Base-by-base conservation (phyloP, 2,888 invertebrate genomes). In the Euproctis similis region DNA sequence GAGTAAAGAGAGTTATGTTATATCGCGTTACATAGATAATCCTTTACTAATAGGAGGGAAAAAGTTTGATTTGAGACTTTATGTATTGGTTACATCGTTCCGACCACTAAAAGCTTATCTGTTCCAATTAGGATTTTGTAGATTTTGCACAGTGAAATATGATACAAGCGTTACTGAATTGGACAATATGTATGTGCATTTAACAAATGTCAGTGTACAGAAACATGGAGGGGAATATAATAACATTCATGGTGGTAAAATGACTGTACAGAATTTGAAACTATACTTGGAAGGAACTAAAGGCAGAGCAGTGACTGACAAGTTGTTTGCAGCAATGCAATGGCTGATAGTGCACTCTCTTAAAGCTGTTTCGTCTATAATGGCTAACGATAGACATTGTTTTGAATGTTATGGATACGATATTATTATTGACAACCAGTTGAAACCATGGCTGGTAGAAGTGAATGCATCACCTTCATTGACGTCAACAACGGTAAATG, bases 191-290 rank as follows among this genome's bases (percentile, higher is more conserved):
- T 97, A 95, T 60, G 92, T 96, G 29, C 97, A 97, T 81, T 86
- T 97, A 38, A 97, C 97, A 4, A 97, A 97, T 68, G 97, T 97
- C 5, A 96, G 97, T 28, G 95, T 97, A 11, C 97, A 98, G 71
- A 97, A 96, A 73, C 95, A 95, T 59, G 96, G 96, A 52, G 92
- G 91, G 23, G 96, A 96, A 67, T 72, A 97, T 66, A 97, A 97
- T 70, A 90, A 90, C 42, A 86, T 94, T 26, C 96, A 97, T 58
- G 97, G 97, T n/a, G 97, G 97, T 0, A 97, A 97, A 77, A 88
- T 96, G 86, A 94, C 93, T 30, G 90, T 96, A 13, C 92, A 95
- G 64, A 96, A 96, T 84, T 81, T 97, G 30, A 88, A 92, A 29
- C 81, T 97, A 1, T 96, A 94, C 66, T 78, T 97, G 52, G 96